Percentiles rank a stretch among this genome's conserved stretches.
phyloP scores from a whole-genome alignment of 2,888 invertebrate species.

The Melinopterus prodromus region DNA sequence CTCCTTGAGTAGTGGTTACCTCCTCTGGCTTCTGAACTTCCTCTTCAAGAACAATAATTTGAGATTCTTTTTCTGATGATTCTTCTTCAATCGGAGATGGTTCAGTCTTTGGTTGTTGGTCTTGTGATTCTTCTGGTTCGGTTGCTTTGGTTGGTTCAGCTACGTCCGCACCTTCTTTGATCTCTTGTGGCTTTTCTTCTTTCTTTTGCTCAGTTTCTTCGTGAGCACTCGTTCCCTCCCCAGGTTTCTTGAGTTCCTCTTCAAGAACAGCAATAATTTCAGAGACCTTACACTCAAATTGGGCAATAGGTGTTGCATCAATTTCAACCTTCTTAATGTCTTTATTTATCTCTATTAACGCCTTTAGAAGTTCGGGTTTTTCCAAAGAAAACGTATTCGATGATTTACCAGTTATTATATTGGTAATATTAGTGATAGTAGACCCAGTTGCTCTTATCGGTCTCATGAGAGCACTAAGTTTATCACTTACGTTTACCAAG shows the following conservation, averaged over 20 bases:
- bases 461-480: background rate
- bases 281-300: background rate
- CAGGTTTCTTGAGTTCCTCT: background rate
- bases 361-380: slow-evolving; percentile 11
- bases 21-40: no score
- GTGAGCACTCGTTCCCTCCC: background rate
- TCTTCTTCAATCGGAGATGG: background rate
- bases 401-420: background rate
- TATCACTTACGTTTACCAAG: background rate
- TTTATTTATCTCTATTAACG: background rate
- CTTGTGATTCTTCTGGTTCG: background rate
- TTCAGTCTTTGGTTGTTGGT: background rate
- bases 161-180: no score
- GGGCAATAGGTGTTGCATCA: background rate
- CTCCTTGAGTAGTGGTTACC: no score
- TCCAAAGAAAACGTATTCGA: background rate
- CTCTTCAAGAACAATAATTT: no score
- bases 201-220: background rate
- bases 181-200: background rate
- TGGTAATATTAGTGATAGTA: background rate
- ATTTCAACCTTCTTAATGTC: slow-evolving; percentile 7
- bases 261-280: background rate
- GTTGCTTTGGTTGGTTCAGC: background rate
- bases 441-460: background rate
- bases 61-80: no score